Evolutionary conservation across 2,797 vertebrate species (phyloP).

Genomic region (Pelochelys cantorii): DNA sequence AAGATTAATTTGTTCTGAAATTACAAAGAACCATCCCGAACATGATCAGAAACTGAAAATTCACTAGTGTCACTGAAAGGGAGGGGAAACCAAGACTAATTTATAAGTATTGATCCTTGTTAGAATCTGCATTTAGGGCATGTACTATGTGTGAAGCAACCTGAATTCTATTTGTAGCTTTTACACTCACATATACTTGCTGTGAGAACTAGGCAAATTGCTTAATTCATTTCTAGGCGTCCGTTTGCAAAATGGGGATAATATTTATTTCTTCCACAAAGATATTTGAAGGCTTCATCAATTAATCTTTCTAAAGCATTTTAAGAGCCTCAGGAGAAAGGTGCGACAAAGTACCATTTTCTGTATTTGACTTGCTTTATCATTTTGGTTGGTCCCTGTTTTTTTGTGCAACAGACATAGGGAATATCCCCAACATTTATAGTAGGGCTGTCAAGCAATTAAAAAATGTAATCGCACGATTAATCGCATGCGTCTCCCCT

Average conservation of each 20-base stretch:
- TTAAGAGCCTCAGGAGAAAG: conserved; percentile 50
- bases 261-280: neutral
- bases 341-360: conserved; percentile 50
- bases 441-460: no score
- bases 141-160: neutral
- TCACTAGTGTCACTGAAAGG: conserved; percentile 29
- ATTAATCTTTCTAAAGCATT: conserved; percentile 53
- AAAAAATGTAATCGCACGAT: no score
- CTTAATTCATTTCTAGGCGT: conserved; percentile 14
- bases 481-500: no score
- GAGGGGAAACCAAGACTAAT: neutral
- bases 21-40: conserved; percentile 48
- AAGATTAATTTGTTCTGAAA: conserved; percentile 54
- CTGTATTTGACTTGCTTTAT: neutral
- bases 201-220: neutral
- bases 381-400: neutral
- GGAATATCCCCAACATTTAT: neutral
- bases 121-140: neutral
- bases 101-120: conserved; percentile 17
- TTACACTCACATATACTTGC: neutral
- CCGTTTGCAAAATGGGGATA: neutral
- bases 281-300: conserved; percentile 53
- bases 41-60: conserved; percentile 25
- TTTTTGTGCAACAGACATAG: neutral
- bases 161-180: neutral